phyloP scores from a whole-genome alignment of 2,888 invertebrate genomes.

The Campoplex nolae region DNA sequence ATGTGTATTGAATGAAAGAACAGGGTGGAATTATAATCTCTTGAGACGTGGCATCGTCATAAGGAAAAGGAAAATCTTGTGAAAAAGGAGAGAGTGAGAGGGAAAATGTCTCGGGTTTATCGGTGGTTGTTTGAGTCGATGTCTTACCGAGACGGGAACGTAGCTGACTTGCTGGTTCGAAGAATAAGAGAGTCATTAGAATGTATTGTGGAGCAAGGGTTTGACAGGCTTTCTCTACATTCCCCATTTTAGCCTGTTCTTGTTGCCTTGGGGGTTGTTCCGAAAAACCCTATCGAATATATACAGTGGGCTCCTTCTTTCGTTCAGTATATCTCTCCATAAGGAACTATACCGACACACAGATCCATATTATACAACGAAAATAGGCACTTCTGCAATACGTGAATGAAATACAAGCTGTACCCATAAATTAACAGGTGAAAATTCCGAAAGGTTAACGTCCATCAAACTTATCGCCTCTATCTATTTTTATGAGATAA shows the following conservation, averaged over 20 bases:
- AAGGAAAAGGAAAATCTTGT: conserved; percentile 35
- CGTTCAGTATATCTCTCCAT: neutral
- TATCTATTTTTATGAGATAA: neutral
- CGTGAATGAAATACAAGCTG: conserved; percentile 40
- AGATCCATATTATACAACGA: conserved; percentile 17
- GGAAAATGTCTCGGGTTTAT: conserved; percentile 25
- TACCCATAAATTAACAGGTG: neutral
- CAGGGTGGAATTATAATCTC: conserved; percentile 32
- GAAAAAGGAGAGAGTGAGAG: conserved; percentile 5
- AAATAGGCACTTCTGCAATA: conserved; percentile 29
- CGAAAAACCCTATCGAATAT: conserved; percentile 18
- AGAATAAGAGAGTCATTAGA: conserved; percentile 79
- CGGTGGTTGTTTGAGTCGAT: conserved; percentile 48
- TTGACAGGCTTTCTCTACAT: conserved; percentile 75
- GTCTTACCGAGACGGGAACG: neutral
- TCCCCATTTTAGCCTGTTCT: conserved; percentile 50
- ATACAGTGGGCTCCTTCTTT: neutral
- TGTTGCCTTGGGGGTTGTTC: conserved; percentile 22
- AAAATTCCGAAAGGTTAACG: conserved; percentile 2
- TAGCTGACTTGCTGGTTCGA: conserved; percentile 39
- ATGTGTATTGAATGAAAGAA: conserved; percentile 37
- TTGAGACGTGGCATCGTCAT: neutral
- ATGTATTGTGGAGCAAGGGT: conserved; percentile 80
- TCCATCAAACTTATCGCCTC: neutral
- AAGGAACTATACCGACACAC: conserved; percentile 24